Base-by-base conservation (phyloP, 2,113 vertebrate genomes). In the Sylvietta virens region DNA sequence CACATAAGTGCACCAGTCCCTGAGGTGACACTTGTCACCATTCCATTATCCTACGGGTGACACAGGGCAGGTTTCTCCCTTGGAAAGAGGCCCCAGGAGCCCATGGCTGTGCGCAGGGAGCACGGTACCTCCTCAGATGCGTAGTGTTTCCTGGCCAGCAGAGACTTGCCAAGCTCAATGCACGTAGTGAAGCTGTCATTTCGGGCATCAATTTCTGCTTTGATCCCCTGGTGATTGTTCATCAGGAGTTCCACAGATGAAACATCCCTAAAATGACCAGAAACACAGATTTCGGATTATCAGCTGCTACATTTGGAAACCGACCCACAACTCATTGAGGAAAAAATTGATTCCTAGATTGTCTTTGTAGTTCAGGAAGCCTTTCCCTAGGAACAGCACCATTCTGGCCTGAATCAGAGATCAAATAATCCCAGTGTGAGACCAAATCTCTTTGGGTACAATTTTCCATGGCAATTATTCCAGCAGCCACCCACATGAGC, bases 181-280 rank as follows among this genome's bases (percentile, higher is more conserved):
- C 99, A 99, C 66, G 98, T 95, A 1, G 99, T 99, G 95, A 99
- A 99, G 95, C 99, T 99, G 98, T 99, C 99, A 7, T 99, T 99
- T 3, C 99, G 98, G 45, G 99, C 99, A 35, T 99, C 99, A 2
- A 99, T 99, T 98, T 99, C 99, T 3, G 99, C 99, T 96, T 99
- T 99, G 97, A 99, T 99, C 35, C 99, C 99, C 96, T 99, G 99
- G 86, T 99, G 99, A 97, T 99, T 99, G 98, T 99, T 99, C 99
- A 99, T 99, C 74, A 99, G 97, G 33, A 99, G 97, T 96, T 99
- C 99, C 96, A 99, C 99, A 1, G 99, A 99, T 0, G 99, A 99
- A 81, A 99, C 99, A 53, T 99, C 99, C 97, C 99, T 99, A 57
- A 62, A 98, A 97, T 27, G 27, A 96, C 18, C 60, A 94, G 77